These are phyloP conservation scores for Drosophila kikkawai DNA, from an alignment of 1,140 invertebrate species.

Conservation along the genomic window DNA sequence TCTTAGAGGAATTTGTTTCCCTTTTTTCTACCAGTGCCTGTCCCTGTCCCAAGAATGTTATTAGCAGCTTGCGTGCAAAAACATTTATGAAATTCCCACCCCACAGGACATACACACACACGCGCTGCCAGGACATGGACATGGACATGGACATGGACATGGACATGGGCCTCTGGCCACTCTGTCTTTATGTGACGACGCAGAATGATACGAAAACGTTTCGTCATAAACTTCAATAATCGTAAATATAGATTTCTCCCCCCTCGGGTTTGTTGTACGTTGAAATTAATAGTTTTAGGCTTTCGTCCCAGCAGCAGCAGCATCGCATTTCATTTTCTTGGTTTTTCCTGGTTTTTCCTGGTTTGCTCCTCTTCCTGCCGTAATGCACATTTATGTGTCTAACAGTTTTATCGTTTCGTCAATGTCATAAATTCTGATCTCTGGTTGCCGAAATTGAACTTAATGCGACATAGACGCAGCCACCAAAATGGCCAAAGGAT, in stretches of 20 bases:
- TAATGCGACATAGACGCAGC: constrained; percentile 61
- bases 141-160: neutral
- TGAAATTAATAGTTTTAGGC: constrained; percentile 84
- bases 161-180: constrained; percentile 17
- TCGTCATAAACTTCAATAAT: constrained; percentile 85
- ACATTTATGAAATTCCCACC: constrained; percentile 77
- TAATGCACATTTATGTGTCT: constrained; percentile 82
- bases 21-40: neutral
- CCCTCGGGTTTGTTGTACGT: constrained; percentile 36
- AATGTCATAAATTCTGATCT: constrained; percentile 84
- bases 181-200: constrained; percentile 83
- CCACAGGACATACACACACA: constrained; percentile 21
- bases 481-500: constrained; percentile 2
- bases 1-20: too few species aligned
- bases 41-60: constrained; percentile 52
- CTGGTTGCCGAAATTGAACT: constrained; percentile 80
- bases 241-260: constrained; percentile 85
- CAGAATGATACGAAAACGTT: constrained; percentile 85
- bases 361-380: constrained; percentile 33
- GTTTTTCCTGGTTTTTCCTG: constrained; percentile 2
- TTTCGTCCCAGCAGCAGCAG: constrained; percentile 55
- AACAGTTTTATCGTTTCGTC: constrained; percentile 83
- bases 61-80: constrained; percentile 81
- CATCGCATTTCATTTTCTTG: constrained; percentile 79
- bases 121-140: constrained; percentile 1